These are phyloP conservation scores for Chromis chromis DNA, from an alignment of 2,797 vertebrate genomes.

Conservation along the genomic window DNA sequence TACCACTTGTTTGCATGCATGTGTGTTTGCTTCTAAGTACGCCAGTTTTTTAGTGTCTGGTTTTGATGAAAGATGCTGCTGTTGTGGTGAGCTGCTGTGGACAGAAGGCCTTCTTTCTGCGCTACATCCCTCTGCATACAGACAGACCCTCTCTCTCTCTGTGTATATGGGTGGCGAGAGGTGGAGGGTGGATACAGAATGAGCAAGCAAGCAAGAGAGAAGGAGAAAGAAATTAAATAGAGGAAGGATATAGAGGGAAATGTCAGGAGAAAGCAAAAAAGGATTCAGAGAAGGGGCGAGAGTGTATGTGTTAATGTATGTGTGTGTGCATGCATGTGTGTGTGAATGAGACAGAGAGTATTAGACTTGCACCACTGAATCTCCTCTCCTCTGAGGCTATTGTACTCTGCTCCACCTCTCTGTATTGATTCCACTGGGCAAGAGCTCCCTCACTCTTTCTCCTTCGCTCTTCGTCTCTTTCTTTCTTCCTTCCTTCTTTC, in stretches of 20 bases:
- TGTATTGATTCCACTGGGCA: slow-evolving; percentile 83
- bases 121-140: slow-evolving; percentile 83
- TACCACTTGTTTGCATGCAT: background rate
- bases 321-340: slow-evolving; percentile 35
- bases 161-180: slow-evolving; percentile 21
- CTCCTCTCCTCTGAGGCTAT: slow-evolving; percentile 92
- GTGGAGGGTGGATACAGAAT: slow-evolving; percentile 55
- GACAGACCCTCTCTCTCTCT: slow-evolving; percentile 76
- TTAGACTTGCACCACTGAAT: slow-evolving; percentile 94
- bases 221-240: slow-evolving; percentile 73
- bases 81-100: slow-evolving; percentile 87
- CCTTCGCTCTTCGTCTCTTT: slow-evolving; percentile 40
- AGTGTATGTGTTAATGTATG: slow-evolving; percentile 52
- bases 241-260: slow-evolving; percentile 78
- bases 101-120: slow-evolving; percentile 84
- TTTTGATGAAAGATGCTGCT: slow-evolving; percentile 67
- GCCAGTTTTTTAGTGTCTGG: slow-evolving; percentile 75
- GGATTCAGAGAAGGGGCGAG: slow-evolving; percentile 56
- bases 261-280: slow-evolving; percentile 77
- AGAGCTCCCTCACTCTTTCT: slow-evolving; percentile 62
- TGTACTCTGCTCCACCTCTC: slow-evolving; percentile 86
- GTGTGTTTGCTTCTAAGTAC: slow-evolving; percentile 59
- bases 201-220: slow-evolving; percentile 59
- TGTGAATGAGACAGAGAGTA: slow-evolving; percentile 81
- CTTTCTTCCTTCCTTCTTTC: slow-evolving; percentile 46